Evolutionary conservation across 2,888 invertebrate genomes (phyloP), one percentile per base, ranked within the genome.

Genomic region (Stenodema calcarata): DNA sequence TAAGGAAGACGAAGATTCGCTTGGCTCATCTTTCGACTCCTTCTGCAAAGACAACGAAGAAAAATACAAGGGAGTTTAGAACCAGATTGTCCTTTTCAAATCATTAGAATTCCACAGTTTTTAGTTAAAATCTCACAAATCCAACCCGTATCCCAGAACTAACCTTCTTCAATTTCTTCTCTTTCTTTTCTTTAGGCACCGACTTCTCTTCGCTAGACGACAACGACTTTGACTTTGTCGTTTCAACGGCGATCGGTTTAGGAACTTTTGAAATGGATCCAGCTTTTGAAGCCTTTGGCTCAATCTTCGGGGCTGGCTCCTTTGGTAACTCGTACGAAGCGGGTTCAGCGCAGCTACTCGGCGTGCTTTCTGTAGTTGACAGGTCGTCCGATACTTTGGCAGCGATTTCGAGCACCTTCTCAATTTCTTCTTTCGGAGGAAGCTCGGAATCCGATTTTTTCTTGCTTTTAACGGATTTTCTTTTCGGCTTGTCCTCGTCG

Each of bases 401-500:
- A 0, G 82, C 82, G 9, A 82, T 16, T 0, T 62, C 82, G 18
- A 82, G 41, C 0, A 82, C 83, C 35, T 86, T 87, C 54, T 88
- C 88, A 12, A 88, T 82, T 86, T 88, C 88, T 76, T 85, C 76
- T 35, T 50, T 41, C 30, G 88, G 87, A 14, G 54, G 30, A 11
- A 82, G 35, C 27, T 88, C 88, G 1, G 87, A 85, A 9, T 88
- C 87, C 16, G 88, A 88, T 70, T 88, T 88, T 84, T 89, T 87
- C 73, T 88, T 89, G 50, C 88, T 82, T 87, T 89, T 90, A 11
- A 88, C 86, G 11, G 89, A 89, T 30, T 79, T 82, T 87, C 85
- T 70, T 91, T 90, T 83, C 90, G 89, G 42, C 54, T 87, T 87
- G 90, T 91, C 88, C 90, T 90, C 86, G 90, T 90, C 42, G 90